These are phyloP conservation scores for Eustalomyia histrio DNA, from an alignment of 2,888 invertebrate species.

Conservation along the genomic window DNA sequence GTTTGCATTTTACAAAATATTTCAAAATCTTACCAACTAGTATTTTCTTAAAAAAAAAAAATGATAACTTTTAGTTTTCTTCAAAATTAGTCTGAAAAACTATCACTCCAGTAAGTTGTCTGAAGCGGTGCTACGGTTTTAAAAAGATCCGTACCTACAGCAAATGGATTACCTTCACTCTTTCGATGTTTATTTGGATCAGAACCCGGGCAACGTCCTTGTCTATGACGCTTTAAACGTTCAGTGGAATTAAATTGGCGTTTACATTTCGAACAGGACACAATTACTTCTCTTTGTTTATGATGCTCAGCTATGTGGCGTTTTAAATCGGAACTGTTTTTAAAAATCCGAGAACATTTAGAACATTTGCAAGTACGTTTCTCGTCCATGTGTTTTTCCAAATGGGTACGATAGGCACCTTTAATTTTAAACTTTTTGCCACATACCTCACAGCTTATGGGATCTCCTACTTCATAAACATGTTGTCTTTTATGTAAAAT, in stretches of 20 bases:
- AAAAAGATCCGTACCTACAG: conserved; percentile 78
- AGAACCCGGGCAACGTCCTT: conserved; percentile 67
- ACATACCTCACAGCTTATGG: conserved; percentile 78
- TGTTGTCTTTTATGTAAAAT: conserved; percentile 81
- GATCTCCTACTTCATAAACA: conserved; percentile 75
- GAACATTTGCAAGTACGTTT: conserved; percentile 68
- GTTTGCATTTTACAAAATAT: too few relatives aligned
- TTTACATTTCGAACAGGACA: conserved; percentile 77
- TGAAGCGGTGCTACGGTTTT: conserved; percentile 80
- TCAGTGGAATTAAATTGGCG: conserved; percentile 75
- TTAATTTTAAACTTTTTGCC: conserved; percentile 79
- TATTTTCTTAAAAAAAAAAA: too few relatives aligned
- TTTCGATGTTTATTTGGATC: conserved; percentile 65
- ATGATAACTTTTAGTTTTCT: too few relatives aligned
- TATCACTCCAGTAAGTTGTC: conserved; percentile 80
- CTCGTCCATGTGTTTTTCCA: conserved; percentile 77
- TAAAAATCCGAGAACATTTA: conserved; percentile 73
- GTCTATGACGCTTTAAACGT: conserved; percentile 75
- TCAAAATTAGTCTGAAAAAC: conserved; percentile 78
- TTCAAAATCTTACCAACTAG: too few relatives aligned
- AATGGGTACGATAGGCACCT: conserved; percentile 78
- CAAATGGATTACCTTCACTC: conserved; percentile 68
- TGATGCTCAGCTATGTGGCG: conserved; percentile 77
- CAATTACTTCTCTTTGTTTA: conserved; percentile 72
- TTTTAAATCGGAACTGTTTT: conserved; percentile 74